phyloP scores from a whole-genome alignment of 2,113 vertebrate species.

The Cololabis saira region DNA sequence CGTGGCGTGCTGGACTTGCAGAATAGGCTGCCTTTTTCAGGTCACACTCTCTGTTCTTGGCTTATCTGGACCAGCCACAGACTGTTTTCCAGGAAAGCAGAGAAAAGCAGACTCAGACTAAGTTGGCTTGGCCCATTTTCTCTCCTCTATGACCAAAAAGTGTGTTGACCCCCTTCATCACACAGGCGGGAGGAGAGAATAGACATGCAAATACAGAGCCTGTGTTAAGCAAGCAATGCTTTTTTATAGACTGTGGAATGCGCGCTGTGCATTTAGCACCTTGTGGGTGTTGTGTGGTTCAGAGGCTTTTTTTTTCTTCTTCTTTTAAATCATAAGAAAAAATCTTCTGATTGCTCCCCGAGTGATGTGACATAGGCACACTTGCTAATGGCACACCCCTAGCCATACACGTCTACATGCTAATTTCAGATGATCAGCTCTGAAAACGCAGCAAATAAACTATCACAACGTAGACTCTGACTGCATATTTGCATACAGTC shows the following conservation, averaged over 20 bases:
- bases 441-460: slow-evolving; percentile 25
- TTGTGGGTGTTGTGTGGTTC: slow-evolving; percentile 56
- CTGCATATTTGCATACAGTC: slow-evolving; percentile 27
- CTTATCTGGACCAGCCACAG: slow-evolving; percentile 77
- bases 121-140: slow-evolving; percentile 59
- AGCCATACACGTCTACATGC: not conserved
- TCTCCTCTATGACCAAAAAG: slow-evolving; percentile 52
- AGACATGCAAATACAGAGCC: slow-evolving; percentile 31
- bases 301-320: slow-evolving; percentile 19
- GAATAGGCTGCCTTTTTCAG: slow-evolving; percentile 55
- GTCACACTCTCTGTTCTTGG: slow-evolving; percentile 69
- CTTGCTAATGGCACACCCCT: too few relatives aligned
- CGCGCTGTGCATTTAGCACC: slow-evolving; percentile 59
- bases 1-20: slow-evolving; percentile 49
- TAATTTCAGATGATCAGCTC: not conserved
- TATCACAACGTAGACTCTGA: slow-evolving; percentile 23
- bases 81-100: slow-evolving; percentile 67
- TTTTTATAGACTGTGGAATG: slow-evolving; percentile 28
- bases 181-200: slow-evolving; percentile 27
- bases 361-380: slow-evolving; percentile 52
- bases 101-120: slow-evolving; percentile 44
- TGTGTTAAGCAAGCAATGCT: slow-evolving; percentile 15
- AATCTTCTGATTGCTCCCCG: slow-evolving; percentile 35
- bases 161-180: slow-evolving; percentile 46
- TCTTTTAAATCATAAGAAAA: slow-evolving; percentile 39